Evolutionary conservation across 2,888 invertebrate species (phyloP).

Genomic region (Drosophila recens): DNA sequence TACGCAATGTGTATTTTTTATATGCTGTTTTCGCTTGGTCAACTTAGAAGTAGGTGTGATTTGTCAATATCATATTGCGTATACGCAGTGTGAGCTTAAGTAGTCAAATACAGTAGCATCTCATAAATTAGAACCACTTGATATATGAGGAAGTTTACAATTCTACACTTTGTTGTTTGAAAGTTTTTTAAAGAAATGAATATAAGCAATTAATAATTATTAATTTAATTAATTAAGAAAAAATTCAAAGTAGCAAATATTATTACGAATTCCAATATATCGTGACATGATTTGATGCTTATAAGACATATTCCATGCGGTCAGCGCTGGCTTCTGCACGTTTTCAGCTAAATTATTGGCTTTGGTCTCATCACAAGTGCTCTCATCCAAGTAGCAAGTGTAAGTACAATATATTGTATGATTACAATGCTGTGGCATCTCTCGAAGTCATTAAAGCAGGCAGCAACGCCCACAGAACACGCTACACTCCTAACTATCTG

Average conservation of each 20-base stretch:
- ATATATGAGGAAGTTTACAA: no score
- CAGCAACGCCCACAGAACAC: slow-evolving; percentile 38
- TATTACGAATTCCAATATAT: background rate
- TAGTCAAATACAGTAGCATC: background rate
- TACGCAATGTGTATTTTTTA: slow-evolving; percentile 33
- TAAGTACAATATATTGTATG: slow-evolving; percentile 20
- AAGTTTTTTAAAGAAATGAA: no score
- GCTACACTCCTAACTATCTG: slow-evolving; percentile 66
- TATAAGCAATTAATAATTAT: background rate
- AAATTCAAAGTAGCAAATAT: background rate
- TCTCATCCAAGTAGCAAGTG: slow-evolving; percentile 3
- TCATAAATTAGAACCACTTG: background rate
- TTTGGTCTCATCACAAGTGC: slow-evolving; percentile 18
- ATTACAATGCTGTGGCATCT: slow-evolving; percentile 43
- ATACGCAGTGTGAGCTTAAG: slow-evolving; percentile 9
- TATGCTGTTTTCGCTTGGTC: background rate
- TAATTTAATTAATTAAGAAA: background rate
- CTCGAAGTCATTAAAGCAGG: slow-evolving; percentile 25
- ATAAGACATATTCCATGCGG: background rate
- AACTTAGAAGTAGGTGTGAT: background rate
- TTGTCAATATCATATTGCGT: slow-evolving; percentile 5
- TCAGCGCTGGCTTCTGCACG: background rate
- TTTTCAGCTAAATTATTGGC: slow-evolving; percentile 11
- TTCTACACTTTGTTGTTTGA: no score
- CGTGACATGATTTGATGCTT: slow-evolving; percentile 7